Conservation (phyloP, 2,113 vertebrate genomes). For the Dicrurus megarhynchus region DNA sequence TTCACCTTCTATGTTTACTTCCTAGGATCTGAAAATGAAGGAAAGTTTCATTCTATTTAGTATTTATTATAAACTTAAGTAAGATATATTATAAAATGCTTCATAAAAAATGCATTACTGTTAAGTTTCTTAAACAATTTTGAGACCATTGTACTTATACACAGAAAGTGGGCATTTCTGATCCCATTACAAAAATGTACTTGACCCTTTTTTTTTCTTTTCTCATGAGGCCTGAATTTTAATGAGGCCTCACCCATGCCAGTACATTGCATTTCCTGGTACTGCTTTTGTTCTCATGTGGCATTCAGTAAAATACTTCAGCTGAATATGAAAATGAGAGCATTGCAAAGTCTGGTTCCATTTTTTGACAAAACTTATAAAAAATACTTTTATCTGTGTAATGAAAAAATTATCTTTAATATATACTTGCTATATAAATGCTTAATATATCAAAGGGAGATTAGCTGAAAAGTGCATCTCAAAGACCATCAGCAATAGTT, state of each 20-base stretch:
- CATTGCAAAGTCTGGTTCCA: not conserved
- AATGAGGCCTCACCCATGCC: not conserved
- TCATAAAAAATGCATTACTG: not conserved
- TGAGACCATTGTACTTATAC: not conserved
- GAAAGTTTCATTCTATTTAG: not conserved
- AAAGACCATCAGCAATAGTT: not conserved
- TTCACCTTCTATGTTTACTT: not conserved
- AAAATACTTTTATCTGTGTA: not conserved
- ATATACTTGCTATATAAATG: not conserved
- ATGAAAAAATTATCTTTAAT: not conserved
- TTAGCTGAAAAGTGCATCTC: not conserved
- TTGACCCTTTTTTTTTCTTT: conserved; percentile 16
- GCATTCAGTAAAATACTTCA: not conserved
- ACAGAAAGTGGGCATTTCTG: not conserved
- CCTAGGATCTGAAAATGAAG: not conserved
- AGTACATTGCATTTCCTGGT: not conserved
- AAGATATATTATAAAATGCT: not conserved
- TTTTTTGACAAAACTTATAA: not conserved
- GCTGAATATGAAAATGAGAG: not conserved
- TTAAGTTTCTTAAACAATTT: not conserved
- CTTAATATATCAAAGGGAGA: not conserved
- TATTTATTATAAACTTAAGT: not conserved
- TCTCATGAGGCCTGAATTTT: conserved; percentile 1
- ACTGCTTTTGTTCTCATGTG: not conserved
- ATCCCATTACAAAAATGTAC: not conserved